phyloP scores from a whole-genome alignment of 2,797 vertebrate species.

The Rhynchotus rufescens region DNA sequence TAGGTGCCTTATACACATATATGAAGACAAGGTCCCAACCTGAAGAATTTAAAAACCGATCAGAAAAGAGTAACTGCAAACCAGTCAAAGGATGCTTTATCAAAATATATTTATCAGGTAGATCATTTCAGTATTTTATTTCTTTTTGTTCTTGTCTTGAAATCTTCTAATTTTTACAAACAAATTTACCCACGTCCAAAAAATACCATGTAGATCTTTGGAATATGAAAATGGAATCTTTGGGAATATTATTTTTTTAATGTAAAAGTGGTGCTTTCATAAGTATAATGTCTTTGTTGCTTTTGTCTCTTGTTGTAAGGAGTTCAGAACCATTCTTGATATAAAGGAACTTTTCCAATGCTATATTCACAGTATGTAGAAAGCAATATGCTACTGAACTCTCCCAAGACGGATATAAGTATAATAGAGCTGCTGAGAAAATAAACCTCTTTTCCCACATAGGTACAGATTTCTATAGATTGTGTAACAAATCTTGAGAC shows the following conservation, averaged over 20 bases:
- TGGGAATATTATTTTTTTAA: background rate
- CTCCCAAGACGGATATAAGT: background rate
- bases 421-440: background rate
- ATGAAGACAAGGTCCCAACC: background rate
- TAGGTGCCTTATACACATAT: background rate
- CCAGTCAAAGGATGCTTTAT: background rate
- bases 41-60: background rate
- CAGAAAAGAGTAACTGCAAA: background rate
- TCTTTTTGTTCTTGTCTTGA: background rate
- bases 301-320: background rate
- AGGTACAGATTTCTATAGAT: background rate
- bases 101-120: background rate
- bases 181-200: background rate
- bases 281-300: background rate
- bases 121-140: background rate
- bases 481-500: background rate
- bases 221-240: background rate
- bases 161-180: background rate
- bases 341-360: background rate
- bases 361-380: background rate
- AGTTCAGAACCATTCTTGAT: background rate
- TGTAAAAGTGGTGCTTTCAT: background rate
- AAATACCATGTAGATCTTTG: background rate
- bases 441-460: background rate
- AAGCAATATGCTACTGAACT: background rate